Evolutionary conservation across 2,888 invertebrate species (phyloP), one percentile per base, ranked within the genome.

Genomic region (Ormyrus nitidulus): DNA sequence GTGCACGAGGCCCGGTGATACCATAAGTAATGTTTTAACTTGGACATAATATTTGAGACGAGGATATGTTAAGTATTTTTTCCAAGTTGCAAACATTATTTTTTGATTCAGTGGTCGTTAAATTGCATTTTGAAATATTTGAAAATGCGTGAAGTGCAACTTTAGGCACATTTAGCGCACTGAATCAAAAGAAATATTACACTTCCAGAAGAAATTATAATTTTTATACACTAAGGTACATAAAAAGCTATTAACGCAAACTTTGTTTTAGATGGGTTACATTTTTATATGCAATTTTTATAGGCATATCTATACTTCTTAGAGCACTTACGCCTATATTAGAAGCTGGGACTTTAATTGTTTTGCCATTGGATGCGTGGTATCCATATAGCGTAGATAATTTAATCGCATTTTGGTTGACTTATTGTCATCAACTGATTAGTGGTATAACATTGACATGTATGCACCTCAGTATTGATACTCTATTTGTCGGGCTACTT

Each of bases 321-420:
- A 77, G 53, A 65, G 19, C 65, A 1, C 44, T 56, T 46, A 53
- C 48, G 6, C 75, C 75, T 9, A 75, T 81, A 10, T 2, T 78
- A 48, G 61, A 66, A 68, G 49, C 72, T 10, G 46, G 61, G 58
- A 72, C 48, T 10, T 53, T 71, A 46, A 11, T 56, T 61, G 51
- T 76, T 68, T 75, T 81, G 49, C 76, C 78, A 48, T 5, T 81
- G 9, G 69, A 79, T 34, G 68, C 44, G 6, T 81, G 71, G 68
- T 78, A 76, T 51, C 78, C 78, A 2, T 79, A 79, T 13, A 46
- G 10, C 0, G 19, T 68, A 0, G 46, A 76, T 6, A 79, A 68
- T 51, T 44, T 59, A 4, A 9, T 64, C 5, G 6, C 9, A 49
- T 81, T 70, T 49, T 76, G 59, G 53, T 58, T 81, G 13, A 69